phyloP scores from a whole-genome alignment of 2,888 invertebrate species.

The Eilema depressum region DNA sequence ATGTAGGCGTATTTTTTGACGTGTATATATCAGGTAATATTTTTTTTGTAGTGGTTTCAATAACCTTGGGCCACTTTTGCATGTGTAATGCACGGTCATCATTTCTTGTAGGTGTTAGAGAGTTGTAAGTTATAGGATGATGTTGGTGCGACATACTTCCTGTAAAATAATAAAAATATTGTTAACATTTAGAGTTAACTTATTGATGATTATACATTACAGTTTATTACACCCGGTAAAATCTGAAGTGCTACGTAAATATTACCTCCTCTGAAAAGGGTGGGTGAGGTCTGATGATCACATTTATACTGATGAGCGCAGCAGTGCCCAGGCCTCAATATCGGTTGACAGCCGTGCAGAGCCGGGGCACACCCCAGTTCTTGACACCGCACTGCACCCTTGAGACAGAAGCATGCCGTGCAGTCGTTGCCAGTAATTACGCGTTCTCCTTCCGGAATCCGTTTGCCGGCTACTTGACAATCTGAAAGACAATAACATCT shows the following conservation, averaged over 20 bases:
- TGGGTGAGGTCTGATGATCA: constrained; percentile 66
- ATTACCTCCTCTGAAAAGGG: constrained; percentile 9
- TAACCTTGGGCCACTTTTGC: constrained; percentile 57
- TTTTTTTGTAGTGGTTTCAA: constrained; percentile 64
- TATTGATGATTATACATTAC: background rate
- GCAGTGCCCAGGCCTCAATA: constrained; percentile 92
- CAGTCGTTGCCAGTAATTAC: constrained; percentile 88
- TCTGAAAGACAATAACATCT: constrained; percentile 74
- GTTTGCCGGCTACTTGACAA: constrained; percentile 88
- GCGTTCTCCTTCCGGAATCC: constrained; percentile 91
- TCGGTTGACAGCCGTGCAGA: constrained; percentile 91
- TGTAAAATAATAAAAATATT: constrained; percentile 43
- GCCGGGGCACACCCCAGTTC: constrained; percentile 92
- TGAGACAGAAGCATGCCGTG: constrained; percentile 93
- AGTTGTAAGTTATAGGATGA: constrained; percentile 51
- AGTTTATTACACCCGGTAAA: background rate
- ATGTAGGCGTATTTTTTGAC: constrained; percentile 56
- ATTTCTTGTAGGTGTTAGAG: constrained; percentile 57
- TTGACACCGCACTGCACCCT: constrained; percentile 91
- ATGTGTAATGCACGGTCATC: constrained; percentile 69
- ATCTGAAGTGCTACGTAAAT: background rate
- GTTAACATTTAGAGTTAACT: background rate
- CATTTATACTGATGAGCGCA: constrained; percentile 95
- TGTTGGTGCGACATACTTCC: constrained; percentile 43
- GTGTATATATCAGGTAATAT: constrained; percentile 53